These are phyloP conservation scores for Bedellia somnulentella DNA, from an alignment of 2,888 invertebrate species.

Conservation along the genomic window DNA sequence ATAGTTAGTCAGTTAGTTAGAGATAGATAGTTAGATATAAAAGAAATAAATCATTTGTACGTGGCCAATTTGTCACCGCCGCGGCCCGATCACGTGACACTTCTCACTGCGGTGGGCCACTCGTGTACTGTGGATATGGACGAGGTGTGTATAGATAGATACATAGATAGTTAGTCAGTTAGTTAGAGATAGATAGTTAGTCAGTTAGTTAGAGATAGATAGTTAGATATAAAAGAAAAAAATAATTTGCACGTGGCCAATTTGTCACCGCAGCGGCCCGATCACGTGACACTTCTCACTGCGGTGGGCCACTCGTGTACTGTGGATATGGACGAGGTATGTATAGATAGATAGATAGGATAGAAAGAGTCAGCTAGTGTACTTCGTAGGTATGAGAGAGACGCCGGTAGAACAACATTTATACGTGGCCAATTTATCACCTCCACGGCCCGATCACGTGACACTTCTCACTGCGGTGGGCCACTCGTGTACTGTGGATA, in stretches of 20 bases:
- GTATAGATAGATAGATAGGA: constrained; percentile 88
- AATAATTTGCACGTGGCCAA: constrained; percentile 88
- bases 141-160: constrained; percentile 67
- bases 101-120: constrained; percentile 81
- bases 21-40: no score
- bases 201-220: no score
- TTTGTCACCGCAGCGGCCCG: constrained; percentile 59
- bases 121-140: constrained; percentile 85
- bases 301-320: constrained; percentile 66
- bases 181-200: no score
- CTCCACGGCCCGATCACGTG: constrained; percentile 67
- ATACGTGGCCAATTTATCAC: constrained; percentile 74
- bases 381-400: constrained; percentile 89
- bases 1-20: no score
- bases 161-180: no score
- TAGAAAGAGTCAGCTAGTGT: constrained; percentile 82
- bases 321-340: constrained; percentile 78
- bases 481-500: constrained; percentile 81
- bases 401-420: constrained; percentile 88
- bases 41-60: constrained; percentile 88
- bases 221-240: no score
- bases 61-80: constrained; percentile 67
- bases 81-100: constrained; percentile 69
- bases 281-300: constrained; percentile 60
- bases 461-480: constrained; percentile 79